Base-by-base conservation (phyloP, 1,140 invertebrate species). In the Zophobas morio region DNA sequence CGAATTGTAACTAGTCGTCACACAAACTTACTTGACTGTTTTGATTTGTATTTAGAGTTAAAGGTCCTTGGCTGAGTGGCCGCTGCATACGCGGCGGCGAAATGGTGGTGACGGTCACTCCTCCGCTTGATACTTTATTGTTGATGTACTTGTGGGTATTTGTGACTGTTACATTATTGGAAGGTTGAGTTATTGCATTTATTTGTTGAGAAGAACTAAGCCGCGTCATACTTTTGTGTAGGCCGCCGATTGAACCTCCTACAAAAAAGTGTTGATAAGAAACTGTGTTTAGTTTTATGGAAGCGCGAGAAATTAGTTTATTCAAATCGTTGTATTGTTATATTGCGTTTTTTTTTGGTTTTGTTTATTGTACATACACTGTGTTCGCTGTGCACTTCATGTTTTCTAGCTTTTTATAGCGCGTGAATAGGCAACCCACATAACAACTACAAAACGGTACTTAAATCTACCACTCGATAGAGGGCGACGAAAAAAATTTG, bases 171-270 rank as follows among this genome's bases (percentile, higher is more conserved):
- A 88, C 86, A 60, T 86, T 85, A 71, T 81, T 80, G n/a, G 81
- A 78, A 0, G 84, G 84, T 66, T 84, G 86, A 80, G 78, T 80
- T 6, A 79, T 78, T 76, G 83, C 80, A 82, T 89, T 90, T 74
- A 93, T 92, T 82, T 93, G 91, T 82, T 93, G 91, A 66, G 92
- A 93, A 4, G 92, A 93, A 77, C 92, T 93, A 49, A 94, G 85
- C 47, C 93, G 88, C n/a, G 93, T 94, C 93, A 94, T 94, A 83
- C 93, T 94, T 84, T 94, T 94, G 84, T 94, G 93, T 0, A 94
- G 87, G n/a, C 93, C 93, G 5, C 92, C 92, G 20, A 93, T 91
- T 2, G 93, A 94, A 32, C 93, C 92, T 46, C 90, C 88, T 89
- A 63, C 63, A 78, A 66, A 6, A 20, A 20, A 20, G 20, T 20